Base-by-base conservation (phyloP, 2,113 vertebrate species). In the Noctilio leporinus region DNA sequence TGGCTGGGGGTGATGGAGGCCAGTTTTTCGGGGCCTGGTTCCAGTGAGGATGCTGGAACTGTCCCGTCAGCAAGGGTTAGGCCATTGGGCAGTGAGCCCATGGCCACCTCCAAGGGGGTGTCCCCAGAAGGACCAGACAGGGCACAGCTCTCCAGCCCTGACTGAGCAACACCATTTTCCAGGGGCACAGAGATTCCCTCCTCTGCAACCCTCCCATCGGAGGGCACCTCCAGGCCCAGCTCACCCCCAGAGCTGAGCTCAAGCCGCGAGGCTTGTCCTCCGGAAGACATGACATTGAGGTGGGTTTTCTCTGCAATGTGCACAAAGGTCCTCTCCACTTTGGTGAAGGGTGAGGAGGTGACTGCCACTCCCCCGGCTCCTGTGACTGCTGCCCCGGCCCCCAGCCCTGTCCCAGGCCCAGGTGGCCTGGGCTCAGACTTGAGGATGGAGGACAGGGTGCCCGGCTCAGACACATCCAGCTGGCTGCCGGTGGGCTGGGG, bases 241-340 rank as follows among this genome's bases (percentile, higher is more conserved):
- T 97, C 96, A 0, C 81, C 93, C 67, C 91, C 91, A 11, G 77
- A 1, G 0, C 98, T 95, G 0, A 95, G 95, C 20, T 99, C 98
- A 0, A 98, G 98, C 69, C 97, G 98, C 24, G 97, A 89, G 89
- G 98, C 96, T 96, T 99, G 99, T 62, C 98, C 98, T 0, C 98
- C 96, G 76, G 99, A 99, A 97, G 99, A 99, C 99, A 99, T 99
- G 91, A 99, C 98, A 0, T 99, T 99, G 26, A 99, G 98, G 97
- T 99, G 99, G 14, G 99, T 99, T 83, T 99, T 99, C 98, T 99
- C 99, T 0, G 99, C 99, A 26, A 99, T 99, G 86, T 99, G 99
- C 93, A 99, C 97, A 94, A 99, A 99, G 4, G 99, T 99, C 96
- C 99, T 99, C 97, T 99, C 99, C 0, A 99, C 99, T 99, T 99